Base-by-base conservation (phyloP, 23 tunicate genomes). In the Trididemnum miniatum region DNA sequence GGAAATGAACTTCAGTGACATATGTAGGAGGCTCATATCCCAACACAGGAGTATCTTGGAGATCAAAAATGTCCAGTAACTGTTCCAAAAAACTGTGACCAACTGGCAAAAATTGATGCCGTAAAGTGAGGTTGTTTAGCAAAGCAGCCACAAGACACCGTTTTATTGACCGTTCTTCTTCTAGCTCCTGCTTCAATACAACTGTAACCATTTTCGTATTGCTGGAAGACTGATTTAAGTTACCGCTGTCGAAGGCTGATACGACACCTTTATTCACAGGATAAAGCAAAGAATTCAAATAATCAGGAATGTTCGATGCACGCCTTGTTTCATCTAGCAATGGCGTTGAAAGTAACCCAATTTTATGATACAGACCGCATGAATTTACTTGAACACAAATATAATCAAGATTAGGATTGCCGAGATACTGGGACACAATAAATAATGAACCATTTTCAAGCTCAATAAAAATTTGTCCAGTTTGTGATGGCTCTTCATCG, bases 11-110 rank as follows among this genome's bases (percentile, higher is more conserved):
- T 72, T 88, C 88, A 33, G 97, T 96, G 31, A 96, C 18, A 40
- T 82, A 71, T 1, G 89, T 24, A 9, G 99, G 99, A 0, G 94
- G 93, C 65, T 83, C 81, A 57, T 96, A 96, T 0, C 99, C 99
- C 50, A 90, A 27, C 32, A 91, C 91, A 38, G 74, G 65, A n/a
- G 65, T 79, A 35, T 95, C 99, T 54, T 80, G 2, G 5, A 93
- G 72, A 52, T 85, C 88, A 34, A 95, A 82, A 22, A 95, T 81
- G 28, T 82, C 85, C 34, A 82, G 29, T 76, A 85, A 65, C 63
- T 90, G 96, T 30, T 90, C 96, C 5, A 85, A 52, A 89, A 89
- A 90, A 44, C 62, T 73, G 5, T 80, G 65, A 22, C 89, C 96
- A 39, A 57, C 31, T 29, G 84, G 72, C 0, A 51, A 33, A 65